Percentiles rank a stretch among this genome's conserved stretches.
Conservation (phyloP, 2,888 invertebrate species). For the Rhagium mordax region DNA sequence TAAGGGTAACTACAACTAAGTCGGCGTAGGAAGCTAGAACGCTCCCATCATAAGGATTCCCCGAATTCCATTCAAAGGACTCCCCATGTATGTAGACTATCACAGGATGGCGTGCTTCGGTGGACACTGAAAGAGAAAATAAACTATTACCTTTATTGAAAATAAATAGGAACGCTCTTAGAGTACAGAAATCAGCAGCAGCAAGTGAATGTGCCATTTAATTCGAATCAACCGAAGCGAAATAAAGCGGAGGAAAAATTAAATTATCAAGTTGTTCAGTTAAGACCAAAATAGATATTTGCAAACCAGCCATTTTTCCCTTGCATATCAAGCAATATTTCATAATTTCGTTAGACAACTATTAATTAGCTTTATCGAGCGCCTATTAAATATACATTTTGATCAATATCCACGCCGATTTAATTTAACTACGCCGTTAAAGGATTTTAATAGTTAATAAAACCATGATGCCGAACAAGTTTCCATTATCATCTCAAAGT, state of each 20-base stretch:
- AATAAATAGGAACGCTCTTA: background rate
- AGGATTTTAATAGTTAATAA: slow-evolving; percentile 23
- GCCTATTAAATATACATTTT: slow-evolving; percentile 32
- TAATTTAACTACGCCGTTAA: slow-evolving; percentile 13
- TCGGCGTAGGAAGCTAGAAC: slow-evolving; percentile 93
- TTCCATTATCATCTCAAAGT: slow-evolving; percentile 44
- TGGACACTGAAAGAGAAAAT: slow-evolving; percentile 71
- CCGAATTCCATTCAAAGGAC: slow-evolving; percentile 95
- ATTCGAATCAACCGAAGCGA: background rate
- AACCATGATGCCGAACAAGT: slow-evolving; percentile 10
- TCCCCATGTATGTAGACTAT: slow-evolving; percentile 90
- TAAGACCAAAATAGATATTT: too few species aligned
- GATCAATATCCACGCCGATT: background rate
- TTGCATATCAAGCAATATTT: background rate
- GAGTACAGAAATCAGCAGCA: background rate
- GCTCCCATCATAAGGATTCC: slow-evolving; percentile 97
- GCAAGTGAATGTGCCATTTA: background rate
- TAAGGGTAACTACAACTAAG: slow-evolving; percentile 95
- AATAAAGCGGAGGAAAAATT: background rate
- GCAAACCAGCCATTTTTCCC: too few species aligned
- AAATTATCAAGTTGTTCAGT: too few species aligned
- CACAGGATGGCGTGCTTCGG: slow-evolving; percentile 78
- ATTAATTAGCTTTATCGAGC: slow-evolving; percentile 27
- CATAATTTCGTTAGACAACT: background rate
- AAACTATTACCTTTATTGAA: background rate